Base-by-base conservation (phyloP, 2,888 invertebrate species). In the Ornithoptera alexandrae region DNA sequence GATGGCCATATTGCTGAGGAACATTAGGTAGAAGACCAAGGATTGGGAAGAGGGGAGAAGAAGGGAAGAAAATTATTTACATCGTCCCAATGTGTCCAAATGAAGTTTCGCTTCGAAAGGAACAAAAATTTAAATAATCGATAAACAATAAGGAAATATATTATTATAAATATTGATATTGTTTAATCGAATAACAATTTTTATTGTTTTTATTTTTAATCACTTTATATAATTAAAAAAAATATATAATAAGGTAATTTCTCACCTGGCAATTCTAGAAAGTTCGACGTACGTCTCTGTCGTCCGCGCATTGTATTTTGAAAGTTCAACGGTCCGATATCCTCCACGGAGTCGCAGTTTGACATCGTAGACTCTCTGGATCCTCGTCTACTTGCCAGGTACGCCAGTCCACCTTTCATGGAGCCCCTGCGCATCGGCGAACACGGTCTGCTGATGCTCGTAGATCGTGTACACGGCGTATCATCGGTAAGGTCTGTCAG, bases 371-470 rank as follows among this genome's bases (percentile, higher is more conserved):
- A 96, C 78, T 95, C 94, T n/a, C 97, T 91, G 0, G 96, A 96
- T n/a, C 96, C 96, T n/a, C 97, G 93, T 65, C 97, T 93, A 69
- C 96, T 97, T n/a, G 97, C 97, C 77, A 97, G 88, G 82, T 96
- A 97, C 3, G 97, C 97, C 77, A 96, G 81, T 0, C 95, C 95
- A 0, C 95, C 95, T 78, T 94, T 94, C 81, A 94, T 93, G 0
- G 95, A 95, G 0, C 96, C 96, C 65, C 95, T 93, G 42, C 96
- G 91, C 78, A 96, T 93, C 0, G 95, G 95, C 0, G 95, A 96
- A 82, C 93, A 94, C 18, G 94, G 94, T 75, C 94, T 90, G 74
- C 94, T 94, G 18, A 94, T 83, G 66, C 94, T 94, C 5, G 95
- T 95, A 36, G 94, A 93, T 5, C 94, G 88, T 0, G 94, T 95